Percentiles rank a stretch among this genome's conserved stretches.
phyloP scores from a whole-genome alignment of 1,140 invertebrate genomes.

The Philotrypesis tridentata region DNA sequence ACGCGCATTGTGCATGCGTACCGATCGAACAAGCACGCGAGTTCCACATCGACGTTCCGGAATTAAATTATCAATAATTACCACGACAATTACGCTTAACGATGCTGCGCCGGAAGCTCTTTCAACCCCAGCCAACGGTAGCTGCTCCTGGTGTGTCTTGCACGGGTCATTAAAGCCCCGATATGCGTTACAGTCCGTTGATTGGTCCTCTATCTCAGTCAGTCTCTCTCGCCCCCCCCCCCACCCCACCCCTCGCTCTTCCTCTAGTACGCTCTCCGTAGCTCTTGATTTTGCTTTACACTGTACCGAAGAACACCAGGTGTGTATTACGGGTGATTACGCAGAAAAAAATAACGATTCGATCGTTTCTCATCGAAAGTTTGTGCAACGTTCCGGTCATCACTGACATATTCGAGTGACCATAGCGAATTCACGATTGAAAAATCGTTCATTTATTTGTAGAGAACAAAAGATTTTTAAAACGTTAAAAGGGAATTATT shows the following conservation, averaged over 20 bases:
- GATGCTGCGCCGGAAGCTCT: slow-evolving; percentile 26
- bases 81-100: slow-evolving; percentile 40
- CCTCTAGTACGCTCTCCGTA: no score
- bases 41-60: background rate
- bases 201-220: slow-evolving; percentile 1
- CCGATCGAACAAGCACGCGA: background rate
- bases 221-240: background rate
- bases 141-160: background rate
- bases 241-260: no score
- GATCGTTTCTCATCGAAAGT: background rate
- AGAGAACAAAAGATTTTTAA: no score
- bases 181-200: slow-evolving; percentile 7
- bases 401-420: no score
- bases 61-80: slow-evolving; percentile 33
- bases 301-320: background rate
- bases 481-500: no score
- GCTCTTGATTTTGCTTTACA: no score
- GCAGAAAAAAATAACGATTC: background rate
- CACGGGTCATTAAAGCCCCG: slow-evolving; percentile 5
- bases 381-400: no score
- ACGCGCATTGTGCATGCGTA: no score
- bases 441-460: no score
- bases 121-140: background rate
- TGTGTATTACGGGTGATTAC: background rate
- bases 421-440: no score